Percentiles rank a stretch among this genome's conserved stretches.
Evolutionary conservation across 2,113 vertebrate genomes (phyloP).

Genomic region (Taxidea taxus): DNA sequence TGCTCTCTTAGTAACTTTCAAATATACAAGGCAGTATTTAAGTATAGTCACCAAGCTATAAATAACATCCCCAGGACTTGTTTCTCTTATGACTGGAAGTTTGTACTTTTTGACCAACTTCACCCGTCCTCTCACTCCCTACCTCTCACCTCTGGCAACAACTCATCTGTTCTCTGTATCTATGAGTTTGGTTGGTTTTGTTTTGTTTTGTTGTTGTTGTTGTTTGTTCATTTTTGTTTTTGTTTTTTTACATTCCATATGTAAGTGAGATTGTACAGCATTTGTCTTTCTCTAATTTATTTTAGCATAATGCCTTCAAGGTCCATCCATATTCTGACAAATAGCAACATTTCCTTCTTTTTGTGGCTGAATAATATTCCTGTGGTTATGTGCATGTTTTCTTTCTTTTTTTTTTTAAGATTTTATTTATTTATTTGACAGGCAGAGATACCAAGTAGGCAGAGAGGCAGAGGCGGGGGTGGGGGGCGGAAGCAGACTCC

Average conservation of each 20-base stretch:
- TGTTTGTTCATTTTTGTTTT: background rate
- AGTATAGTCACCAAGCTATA: background rate
- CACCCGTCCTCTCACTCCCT: background rate
- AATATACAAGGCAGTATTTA: background rate
- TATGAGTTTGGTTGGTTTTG: background rate
- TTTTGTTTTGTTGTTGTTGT: too few species aligned
- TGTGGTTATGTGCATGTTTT: background rate
- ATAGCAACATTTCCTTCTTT: background rate
- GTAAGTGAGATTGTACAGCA: background rate
- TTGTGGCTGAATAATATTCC: background rate
- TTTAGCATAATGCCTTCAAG: background rate
- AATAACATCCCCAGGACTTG: background rate
- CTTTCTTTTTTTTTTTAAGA: too few species aligned
- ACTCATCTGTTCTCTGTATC: background rate
- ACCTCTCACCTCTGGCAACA: background rate
- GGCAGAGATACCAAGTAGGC: too few species aligned
- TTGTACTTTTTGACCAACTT: background rate
- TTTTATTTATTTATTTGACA: too few species aligned
- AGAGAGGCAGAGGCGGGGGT: too few species aligned
- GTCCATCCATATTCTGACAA: background rate
- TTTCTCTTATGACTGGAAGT: background rate
- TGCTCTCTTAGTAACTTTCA: background rate
- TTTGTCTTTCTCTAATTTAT: background rate
- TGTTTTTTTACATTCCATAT: background rate
- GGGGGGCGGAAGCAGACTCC: too few species aligned